Base-by-base conservation (phyloP, 2,888 invertebrate species). In the Mythimna vitellina region DNA sequence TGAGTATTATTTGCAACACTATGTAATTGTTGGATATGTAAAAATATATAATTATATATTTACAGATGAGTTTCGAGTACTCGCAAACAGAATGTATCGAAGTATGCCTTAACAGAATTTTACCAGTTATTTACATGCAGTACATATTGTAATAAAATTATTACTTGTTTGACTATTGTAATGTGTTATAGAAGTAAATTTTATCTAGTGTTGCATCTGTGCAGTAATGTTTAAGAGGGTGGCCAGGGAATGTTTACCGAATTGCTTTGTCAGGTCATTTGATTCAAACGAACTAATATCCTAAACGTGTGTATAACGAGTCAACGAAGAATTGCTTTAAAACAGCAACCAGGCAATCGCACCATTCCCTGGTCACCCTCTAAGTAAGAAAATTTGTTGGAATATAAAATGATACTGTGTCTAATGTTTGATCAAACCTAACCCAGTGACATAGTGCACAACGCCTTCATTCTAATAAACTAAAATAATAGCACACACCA, bases 381-480 rank as follows among this genome's bases (percentile, higher is more conserved):
- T 49, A 9, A 60, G 38, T 32, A 57, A 73, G 35, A 69, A 56
- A 72, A 53, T 38, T 69, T 73, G 56, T 76, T 84, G 68, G 51
- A 75, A 56, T 67, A 49, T 68, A 74, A 70, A 72, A 66, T 70
- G 60, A 70, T 64, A 65, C 17, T 73, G 73, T 78, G 63, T 78
- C 72, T 53, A 73, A 86, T 86, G 84, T 84, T 84, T 84, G 86
- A 86, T 82, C 80, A 77, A 82, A 83, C 81, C 70, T 51, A n/a
- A 32, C 53, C 67, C 62, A 70, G 65, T 78, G 69, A 69, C 25
- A 58, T 54, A 53, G 46, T 46, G 61, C 14, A 46, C 58, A 56
- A 35, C 20, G 62, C 42, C 81, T 72, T 58, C n/a, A 80, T 62
- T 62, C 38, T 60, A 62, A 38, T 56, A 22, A 68, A 80, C 70